These are phyloP conservation scores for Hycleus cichorii DNA, from an alignment of 1,140 invertebrate species.

Conservation along the genomic window DNA sequence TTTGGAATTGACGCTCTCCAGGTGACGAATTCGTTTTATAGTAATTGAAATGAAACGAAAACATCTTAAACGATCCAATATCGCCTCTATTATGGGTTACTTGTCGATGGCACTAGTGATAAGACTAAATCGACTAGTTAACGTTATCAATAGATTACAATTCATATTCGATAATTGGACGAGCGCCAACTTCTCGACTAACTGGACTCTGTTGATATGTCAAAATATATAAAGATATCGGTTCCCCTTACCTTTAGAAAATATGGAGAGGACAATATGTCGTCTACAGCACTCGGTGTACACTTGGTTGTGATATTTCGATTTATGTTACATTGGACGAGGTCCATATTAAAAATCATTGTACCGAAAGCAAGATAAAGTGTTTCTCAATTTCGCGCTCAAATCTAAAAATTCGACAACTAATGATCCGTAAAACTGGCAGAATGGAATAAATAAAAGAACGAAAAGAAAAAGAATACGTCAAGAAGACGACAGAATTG, in stretches of 20 bases:
- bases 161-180: constrained; percentile 6
- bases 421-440: constrained; percentile 27
- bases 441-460: not conserved
- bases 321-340: constrained; percentile 20
- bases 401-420: constrained; percentile 25
- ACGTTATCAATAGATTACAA: not conserved
- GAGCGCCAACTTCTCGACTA: not conserved
- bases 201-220: no score
- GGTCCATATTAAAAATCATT: constrained; percentile 29
- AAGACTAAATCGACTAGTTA: not conserved
- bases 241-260: no score
- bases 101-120: constrained; percentile 7
- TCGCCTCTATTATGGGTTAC: not conserved
- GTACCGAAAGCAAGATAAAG: constrained; percentile 30
- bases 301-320: constrained; percentile 4
- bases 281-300: constrained; percentile 14
- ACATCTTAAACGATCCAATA: not conserved
- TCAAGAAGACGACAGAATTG: no score
- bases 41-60: not conserved
- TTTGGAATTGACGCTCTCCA: not conserved
- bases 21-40: not conserved
- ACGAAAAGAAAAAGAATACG: no score
- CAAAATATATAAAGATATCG: no score
- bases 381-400: constrained; percentile 29
- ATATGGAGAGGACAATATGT: constrained; percentile 4